phyloP scores from a whole-genome alignment of 2,113 vertebrate genomes.

The Toxotes chatareus region DNA sequence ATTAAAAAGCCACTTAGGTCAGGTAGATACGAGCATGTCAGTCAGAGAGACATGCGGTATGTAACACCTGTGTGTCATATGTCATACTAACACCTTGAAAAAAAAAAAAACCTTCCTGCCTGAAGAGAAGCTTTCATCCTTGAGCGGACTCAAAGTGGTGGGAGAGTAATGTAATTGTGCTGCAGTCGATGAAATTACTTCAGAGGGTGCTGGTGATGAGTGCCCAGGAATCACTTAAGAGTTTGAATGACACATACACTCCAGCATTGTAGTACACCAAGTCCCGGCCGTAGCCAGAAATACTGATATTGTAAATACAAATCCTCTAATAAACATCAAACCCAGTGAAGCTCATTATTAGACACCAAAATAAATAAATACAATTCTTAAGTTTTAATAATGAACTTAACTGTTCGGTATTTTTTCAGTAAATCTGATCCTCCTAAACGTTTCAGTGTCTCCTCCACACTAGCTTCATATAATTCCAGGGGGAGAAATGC shows the following conservation, averaged over 20 bases:
- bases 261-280: background rate
- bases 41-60: constrained; percentile 5
- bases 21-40: constrained; percentile 27
- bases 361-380: background rate
- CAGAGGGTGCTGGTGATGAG: constrained; percentile 40
- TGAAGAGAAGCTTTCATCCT: constrained; percentile 21
- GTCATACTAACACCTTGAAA: constrained; percentile 33
- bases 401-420: no score
- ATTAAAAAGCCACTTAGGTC: constrained; percentile 50
- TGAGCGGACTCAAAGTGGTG: constrained; percentile 32
- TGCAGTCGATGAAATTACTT: constrained; percentile 52
- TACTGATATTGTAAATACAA: background rate
- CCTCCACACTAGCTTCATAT: no score
- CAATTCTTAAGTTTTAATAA: no score
- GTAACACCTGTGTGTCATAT: constrained; percentile 16
- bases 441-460: background rate
- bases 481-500: no score
- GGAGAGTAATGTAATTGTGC: constrained; percentile 66
- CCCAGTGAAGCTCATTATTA: background rate
- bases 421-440: background rate
- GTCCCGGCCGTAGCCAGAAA: background rate
- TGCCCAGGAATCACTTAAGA: constrained; percentile 16
- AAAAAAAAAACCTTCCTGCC: constrained; percentile 1
- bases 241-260: constrained; percentile 5
- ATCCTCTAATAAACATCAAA: background rate